phyloP scores from a whole-genome alignment of 2,888 invertebrate species.

The Nemotelus nigrinus region DNA sequence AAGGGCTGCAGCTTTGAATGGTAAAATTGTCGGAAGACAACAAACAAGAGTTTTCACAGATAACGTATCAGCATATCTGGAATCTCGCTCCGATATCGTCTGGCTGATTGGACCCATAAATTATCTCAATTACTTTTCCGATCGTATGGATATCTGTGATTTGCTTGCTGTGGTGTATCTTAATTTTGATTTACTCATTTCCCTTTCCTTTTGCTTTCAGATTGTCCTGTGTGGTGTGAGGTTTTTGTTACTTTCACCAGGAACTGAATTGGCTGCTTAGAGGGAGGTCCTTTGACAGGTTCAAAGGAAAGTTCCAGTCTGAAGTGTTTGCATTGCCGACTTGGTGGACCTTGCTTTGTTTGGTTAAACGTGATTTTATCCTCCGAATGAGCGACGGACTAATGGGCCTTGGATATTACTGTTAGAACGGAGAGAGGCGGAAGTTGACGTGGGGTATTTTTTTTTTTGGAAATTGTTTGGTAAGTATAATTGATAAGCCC shows the following conservation, averaged over 20 bases:
- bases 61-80: no score
- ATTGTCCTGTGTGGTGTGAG: background rate
- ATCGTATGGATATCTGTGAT: constrained; percentile 9
- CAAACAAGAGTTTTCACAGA: no score
- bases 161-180: background rate
- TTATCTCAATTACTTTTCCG: constrained; percentile 23
- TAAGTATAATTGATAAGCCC: no score
- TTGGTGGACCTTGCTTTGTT: background rate
- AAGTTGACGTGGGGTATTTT: no score
- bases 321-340: background rate
- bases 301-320: constrained; percentile 25
- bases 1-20: no score
- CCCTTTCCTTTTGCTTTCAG: constrained; percentile 24
- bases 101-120: constrained; percentile 9
- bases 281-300: constrained; percentile 36
- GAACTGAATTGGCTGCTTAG: constrained; percentile 2
- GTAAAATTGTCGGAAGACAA: no score
- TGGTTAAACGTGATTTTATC: background rate
- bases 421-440: background rate
- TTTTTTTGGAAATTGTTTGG: no score
- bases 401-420: background rate
- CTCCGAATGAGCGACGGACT: constrained; percentile 13
- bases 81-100: background rate
- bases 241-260: background rate
- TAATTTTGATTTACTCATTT: background rate